Evolutionary conservation across 1,140 invertebrate genomes (phyloP).

Genomic region (Cryptotermes secundus): DNA sequence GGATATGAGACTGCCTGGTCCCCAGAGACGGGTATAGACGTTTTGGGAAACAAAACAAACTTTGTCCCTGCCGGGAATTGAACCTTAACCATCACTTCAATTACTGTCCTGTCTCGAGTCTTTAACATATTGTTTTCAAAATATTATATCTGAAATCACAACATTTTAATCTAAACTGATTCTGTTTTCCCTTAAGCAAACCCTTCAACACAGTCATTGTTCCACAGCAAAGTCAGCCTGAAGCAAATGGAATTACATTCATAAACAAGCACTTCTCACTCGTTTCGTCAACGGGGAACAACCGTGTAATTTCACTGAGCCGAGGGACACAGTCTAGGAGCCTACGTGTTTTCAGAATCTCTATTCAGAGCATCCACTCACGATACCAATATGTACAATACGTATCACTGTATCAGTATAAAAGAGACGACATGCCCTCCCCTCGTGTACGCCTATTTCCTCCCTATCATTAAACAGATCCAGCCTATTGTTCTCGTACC

Average conservation of each 20-base stretch:
- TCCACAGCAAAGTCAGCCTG: not conserved
- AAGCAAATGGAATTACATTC: slow-evolving; percentile 8
- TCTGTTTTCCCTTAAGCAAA: too few relatives aligned
- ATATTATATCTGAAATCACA: too few relatives aligned
- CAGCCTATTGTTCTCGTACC: not conserved
- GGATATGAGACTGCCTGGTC: too few relatives aligned
- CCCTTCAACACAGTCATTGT: not conserved
- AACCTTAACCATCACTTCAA: too few relatives aligned
- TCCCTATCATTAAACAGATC: not conserved
- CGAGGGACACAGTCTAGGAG: not conserved
- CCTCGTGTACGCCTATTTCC: not conserved
- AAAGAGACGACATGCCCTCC: not conserved
- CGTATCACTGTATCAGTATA: not conserved
- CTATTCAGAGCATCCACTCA: not conserved
- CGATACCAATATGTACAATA: not conserved
- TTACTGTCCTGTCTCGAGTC: too few relatives aligned
- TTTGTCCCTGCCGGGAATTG: too few relatives aligned
- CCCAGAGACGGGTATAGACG: too few relatives aligned
- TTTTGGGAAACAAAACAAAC: too few relatives aligned
- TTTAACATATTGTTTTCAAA: too few relatives aligned
- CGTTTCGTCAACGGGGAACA: not conserved
- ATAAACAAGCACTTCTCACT: slow-evolving; percentile 4
- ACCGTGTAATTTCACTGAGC: not conserved
- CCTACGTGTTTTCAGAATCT: not conserved
- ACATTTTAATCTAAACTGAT: too few relatives aligned